Percentiles rank a stretch among this genome's conserved stretches.
Conservation (phyloP, 2,113 vertebrate genomes). For the Etheostoma cragini region DNA sequence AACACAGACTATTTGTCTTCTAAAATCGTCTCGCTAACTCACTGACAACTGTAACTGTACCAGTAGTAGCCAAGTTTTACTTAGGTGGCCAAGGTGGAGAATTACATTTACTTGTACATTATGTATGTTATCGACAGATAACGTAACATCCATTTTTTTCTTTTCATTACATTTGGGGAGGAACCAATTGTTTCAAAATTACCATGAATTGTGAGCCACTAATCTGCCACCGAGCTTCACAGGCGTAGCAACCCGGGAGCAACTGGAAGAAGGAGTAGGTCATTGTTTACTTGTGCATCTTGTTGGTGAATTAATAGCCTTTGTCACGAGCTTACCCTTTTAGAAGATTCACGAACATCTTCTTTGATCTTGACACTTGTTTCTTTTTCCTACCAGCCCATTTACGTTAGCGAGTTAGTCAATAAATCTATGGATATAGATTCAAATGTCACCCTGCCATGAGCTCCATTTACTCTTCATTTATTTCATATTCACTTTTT, state of each 20-base stretch:
- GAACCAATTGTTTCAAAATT: background rate
- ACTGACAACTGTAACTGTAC: too few species aligned
- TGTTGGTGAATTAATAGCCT: slow-evolving; percentile 28
- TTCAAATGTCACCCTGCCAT: slow-evolving; percentile 44
- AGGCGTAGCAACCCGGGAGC: background rate
- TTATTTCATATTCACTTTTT: slow-evolving; percentile 51
- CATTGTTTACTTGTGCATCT: slow-evolving; percentile 14
- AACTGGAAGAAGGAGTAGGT: slow-evolving; percentile 7
- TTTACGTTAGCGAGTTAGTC: slow-evolving; percentile 19
- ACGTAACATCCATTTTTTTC: background rate
- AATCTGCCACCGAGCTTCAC: background rate
- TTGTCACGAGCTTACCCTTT: slow-evolving; percentile 38
- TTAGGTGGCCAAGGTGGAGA: too few species aligned
- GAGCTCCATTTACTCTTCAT: slow-evolving; percentile 54
- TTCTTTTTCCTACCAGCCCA: slow-evolving; percentile 47
- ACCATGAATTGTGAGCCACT: background rate
- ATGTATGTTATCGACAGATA: background rate
- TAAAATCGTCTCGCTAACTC: too few species aligned
- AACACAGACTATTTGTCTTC: too few species aligned
- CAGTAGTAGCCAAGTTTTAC: too few species aligned
- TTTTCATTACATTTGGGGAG: background rate
- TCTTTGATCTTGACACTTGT: slow-evolving; percentile 36
- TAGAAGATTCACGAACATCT: slow-evolving; percentile 28
- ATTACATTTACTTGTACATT: too few species aligned
- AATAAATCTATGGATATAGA: slow-evolving; percentile 55